These are phyloP conservation scores for Limulus polyphemus DNA, from an alignment of 2,888 invertebrate species.

Conservation along the genomic window DNA sequence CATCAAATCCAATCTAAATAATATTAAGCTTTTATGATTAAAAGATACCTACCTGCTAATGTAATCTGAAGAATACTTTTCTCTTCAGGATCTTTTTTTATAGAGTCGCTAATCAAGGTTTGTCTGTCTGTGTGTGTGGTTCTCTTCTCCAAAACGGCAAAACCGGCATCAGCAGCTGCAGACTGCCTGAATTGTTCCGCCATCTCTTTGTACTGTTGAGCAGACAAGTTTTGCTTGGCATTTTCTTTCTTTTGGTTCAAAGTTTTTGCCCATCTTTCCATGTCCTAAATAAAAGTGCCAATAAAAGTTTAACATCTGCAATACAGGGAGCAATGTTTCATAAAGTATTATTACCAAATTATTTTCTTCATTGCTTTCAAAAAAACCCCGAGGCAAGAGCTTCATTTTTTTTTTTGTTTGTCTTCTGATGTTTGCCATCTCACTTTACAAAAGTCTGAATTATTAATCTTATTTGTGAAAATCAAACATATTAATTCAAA, in stretches of 20 bases:
- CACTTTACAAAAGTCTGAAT: too few species aligned
- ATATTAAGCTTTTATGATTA: constrained; percentile 7
- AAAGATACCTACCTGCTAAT: constrained; percentile 28
- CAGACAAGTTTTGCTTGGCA: constrained; percentile 35
- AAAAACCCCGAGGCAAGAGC: not conserved
- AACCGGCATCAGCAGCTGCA: constrained; percentile 84
- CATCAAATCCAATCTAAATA: not conserved
- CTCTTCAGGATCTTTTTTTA: constrained; percentile 29
- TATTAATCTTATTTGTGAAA: too few species aligned
- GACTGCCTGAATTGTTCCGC: constrained; percentile 37
- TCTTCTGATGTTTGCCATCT: too few species aligned
- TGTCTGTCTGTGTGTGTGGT: constrained; percentile 25
- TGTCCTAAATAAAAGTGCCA: constrained; percentile 43
- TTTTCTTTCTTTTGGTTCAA: constrained; percentile 87
- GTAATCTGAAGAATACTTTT: constrained; percentile 30
- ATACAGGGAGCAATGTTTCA: not conserved
- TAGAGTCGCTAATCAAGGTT: constrained; percentile 24
- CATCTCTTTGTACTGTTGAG: constrained; percentile 32
- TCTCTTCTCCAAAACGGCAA: constrained; percentile 74
- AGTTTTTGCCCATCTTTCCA: constrained; percentile 92
- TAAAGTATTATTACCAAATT: not conserved
- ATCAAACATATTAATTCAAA: too few species aligned
- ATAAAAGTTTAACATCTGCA: not conserved
- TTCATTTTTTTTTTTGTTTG: not conserved
- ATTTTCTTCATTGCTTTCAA: not conserved